Evolutionary conservation across 92 coral and sea anemone species (phyloP), one percentile per base, ranked within the genome.

Genomic region (Galaxea fascicularis): DNA sequence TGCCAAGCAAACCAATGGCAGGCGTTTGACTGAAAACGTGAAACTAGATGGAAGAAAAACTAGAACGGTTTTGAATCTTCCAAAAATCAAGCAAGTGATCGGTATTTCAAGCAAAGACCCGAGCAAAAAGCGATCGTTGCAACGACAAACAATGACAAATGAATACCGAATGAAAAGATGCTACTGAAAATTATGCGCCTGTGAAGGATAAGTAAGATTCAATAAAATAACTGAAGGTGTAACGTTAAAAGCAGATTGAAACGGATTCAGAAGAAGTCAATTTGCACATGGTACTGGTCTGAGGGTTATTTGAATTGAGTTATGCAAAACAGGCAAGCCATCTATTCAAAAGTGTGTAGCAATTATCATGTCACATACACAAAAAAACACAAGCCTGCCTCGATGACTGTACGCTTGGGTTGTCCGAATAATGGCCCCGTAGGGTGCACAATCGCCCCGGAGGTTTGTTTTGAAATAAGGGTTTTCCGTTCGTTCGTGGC

Each of bases 301-400:
- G 65, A 27, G 20, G 59, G 83, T 46, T 71, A 71, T 71, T 71
- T 70, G 86, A 70, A 70, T 82, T 27, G 20, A 44, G 70, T 82
- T 82, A 79, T 82, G 86, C 86, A 82, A 82, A 82, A 71, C 24
- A 82, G 77, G 60, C 86, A 57, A 81, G 86, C 53, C 70, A 12
- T 71, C 69, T 59, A 82, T 71, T 71, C 84, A 79, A 52, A 51
- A 79, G 84, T 17, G 47, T 17, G 47, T 30, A 20, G 75, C 70
- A 71, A 82, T 82, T 82, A 82, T 82, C 71, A 15, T 82, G 86
- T 71, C 86, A 58, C 45, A 65, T 9, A 49, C 78, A 71, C 86
- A 82, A 82, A 79, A 75, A 65, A 52, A 79, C 75, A 67, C 75
- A 71, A 82, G 86, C 78, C 53, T 26, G 59, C 53, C 29, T 79